Base-by-base conservation (phyloP, 1,140 invertebrate species). In the Drosophila kurseongensis region DNA sequence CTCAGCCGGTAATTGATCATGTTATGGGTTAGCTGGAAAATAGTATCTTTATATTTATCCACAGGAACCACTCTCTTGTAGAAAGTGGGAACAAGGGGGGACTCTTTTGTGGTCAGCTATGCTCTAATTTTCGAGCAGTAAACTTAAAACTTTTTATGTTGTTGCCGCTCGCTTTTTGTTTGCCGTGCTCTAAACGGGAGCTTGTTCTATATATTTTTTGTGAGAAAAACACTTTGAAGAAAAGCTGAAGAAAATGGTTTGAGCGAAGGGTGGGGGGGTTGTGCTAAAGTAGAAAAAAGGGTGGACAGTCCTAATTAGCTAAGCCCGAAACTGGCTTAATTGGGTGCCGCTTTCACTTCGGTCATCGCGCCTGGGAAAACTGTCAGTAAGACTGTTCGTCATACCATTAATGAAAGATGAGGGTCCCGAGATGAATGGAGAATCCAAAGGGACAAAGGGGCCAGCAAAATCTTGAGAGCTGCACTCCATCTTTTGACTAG, bases 251-350 rank as follows among this genome's bases (percentile, higher is more conserved):
- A 29, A 27, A 57, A 32, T 23, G 55, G 23, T 12, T 10, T 32
- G 48, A 32, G 9, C 8, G 32, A 50, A 35, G 48, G 8, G 18
- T 8, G 44, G 18, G 10, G 10, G 14, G 27, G 13, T 23, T 10
- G 10, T 18, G 10, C 14, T 57, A 12, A 23, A 23, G 9, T 55
- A 27, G 18, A 14, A 32, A 44, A 61, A 41, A 32, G 13, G 47
- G 56, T 45, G 68, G 56, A 52, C 72, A 57, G 51, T 75, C 72
- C 60, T 75, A 75, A 75, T 75, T 75, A 75, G 73, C 71, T 66
- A 56, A 57, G 73, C 47, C 71, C 60, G 72, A 75, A 75, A 75
- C 73, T 65, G 71, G 73, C 71, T 65, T 75, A 75, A 75, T 75
- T 75, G 73, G 68, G 41, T 35, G 67, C 47, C 47, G 61, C 65